Evolutionary conservation across 2,113 vertebrate species (phyloP).

Genomic region (Paradisaea rubra): DNA sequence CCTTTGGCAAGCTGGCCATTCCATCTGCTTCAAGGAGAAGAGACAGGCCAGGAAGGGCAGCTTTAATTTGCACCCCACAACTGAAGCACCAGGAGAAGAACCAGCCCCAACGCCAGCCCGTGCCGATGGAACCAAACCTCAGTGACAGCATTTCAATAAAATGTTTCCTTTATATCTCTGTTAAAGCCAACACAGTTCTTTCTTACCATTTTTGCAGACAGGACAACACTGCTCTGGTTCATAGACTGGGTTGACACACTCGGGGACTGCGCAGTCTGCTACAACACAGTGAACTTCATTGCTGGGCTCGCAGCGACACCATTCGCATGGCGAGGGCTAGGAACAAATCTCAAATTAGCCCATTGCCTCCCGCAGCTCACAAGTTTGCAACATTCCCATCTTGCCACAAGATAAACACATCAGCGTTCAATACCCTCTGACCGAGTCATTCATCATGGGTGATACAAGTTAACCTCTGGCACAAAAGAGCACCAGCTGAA

Average conservation of each 20-base stretch:
- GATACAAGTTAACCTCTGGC: background rate
- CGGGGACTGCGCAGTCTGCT: conserved; percentile 96
- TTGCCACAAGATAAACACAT: conserved; percentile 67
- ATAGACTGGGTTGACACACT: conserved; percentile 99
- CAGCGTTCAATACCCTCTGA: conserved; percentile 30
- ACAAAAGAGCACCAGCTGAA: background rate
- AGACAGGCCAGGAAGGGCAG: background rate
- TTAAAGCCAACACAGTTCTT: conserved; percentile 62
- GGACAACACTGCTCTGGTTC: conserved; percentile 99
- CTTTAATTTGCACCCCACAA: background rate
- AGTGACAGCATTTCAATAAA: background rate
- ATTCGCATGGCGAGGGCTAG: conserved; percentile 90
- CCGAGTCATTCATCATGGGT: background rate
- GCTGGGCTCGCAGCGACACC: conserved; percentile 99
- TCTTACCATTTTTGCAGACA: conserved; percentile 99
- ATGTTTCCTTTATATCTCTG: conserved; percentile 34
- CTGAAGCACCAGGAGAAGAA: background rate
- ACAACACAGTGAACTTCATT: conserved; percentile 99
- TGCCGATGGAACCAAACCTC: background rate
- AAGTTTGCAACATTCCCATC: conserved; percentile 68
- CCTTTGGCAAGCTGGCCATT: background rate
- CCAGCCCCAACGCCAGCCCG: background rate
- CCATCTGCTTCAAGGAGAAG: background rate
- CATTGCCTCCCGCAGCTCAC: conserved; percentile 65
- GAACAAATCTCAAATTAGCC: conserved; percentile 80